Evolutionary conservation across 2,113 vertebrate genomes (phyloP).

Genomic region (Stomatorhinus ivindoensis): DNA sequence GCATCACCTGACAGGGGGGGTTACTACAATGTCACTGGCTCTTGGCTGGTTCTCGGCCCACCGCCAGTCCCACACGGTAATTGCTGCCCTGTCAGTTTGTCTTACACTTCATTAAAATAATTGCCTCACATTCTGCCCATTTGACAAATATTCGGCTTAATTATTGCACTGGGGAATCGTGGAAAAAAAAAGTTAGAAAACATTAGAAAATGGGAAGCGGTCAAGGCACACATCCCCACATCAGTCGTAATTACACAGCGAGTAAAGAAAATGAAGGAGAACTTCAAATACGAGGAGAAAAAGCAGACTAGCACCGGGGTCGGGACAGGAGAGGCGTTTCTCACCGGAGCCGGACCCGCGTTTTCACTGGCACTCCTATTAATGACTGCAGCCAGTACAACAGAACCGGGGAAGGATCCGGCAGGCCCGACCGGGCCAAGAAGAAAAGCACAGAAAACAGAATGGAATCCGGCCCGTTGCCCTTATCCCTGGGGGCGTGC

Average conservation of each 20-base stretch:
- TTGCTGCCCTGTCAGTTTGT: conserved; percentile 63
- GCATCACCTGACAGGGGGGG: not conserved
- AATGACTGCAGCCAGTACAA: not conserved
- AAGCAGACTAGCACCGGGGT: conserved; percentile 47
- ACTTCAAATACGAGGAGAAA: conserved; percentile 28
- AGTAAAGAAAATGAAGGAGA: not conserved
- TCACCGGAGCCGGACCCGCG: not conserved
- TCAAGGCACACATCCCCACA: conserved; percentile 49
- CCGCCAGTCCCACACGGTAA: conserved; percentile 57
- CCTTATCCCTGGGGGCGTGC: not conserved
- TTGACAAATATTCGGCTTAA: conserved; percentile 58
- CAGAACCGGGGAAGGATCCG: not conserved
- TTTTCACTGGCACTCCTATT: not conserved
- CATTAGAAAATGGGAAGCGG: conserved; percentile 51
- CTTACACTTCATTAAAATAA: conserved; percentile 72
- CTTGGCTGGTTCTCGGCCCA: conserved; percentile 40
- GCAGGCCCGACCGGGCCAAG: not conserved
- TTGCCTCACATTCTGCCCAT: conserved; percentile 62
- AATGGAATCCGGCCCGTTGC: not conserved
- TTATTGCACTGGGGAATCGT: conserved; percentile 49
- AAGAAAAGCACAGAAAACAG: not conserved
- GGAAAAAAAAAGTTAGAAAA: conserved; percentile 56
- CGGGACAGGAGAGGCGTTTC: not conserved
- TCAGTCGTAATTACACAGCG: conserved; percentile 54
- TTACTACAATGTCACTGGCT: conserved; percentile 35